Conservation (phyloP, 2,888 invertebrate species). For the Philopedon plagiatum region DNA sequence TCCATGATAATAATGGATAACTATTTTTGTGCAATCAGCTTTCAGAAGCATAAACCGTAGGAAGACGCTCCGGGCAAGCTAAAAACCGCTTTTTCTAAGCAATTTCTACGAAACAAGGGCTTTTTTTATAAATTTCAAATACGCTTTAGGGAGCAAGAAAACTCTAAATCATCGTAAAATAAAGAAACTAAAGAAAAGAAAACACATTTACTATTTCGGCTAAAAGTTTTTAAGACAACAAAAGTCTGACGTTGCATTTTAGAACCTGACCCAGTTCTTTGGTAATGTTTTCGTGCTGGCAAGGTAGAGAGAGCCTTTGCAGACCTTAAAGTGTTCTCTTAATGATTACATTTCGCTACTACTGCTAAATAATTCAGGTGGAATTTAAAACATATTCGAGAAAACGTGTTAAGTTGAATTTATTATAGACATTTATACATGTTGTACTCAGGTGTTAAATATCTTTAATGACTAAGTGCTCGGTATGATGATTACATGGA, state of each 20-base stretch:
- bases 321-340: constrained; percentile 2
- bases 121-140: background rate
- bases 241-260: constrained; percentile 17
- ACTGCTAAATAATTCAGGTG: background rate
- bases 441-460: too few relatives aligned
- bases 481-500: too few relatives aligned
- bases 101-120: too few relatives aligned
- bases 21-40: too few relatives aligned
- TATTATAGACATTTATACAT: too few relatives aligned
- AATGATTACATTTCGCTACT: constrained; percentile 10
- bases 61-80: too few relatives aligned
- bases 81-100: background rate
- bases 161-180: constrained; percentile 10
- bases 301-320: background rate
- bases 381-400: background rate
- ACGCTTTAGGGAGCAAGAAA: background rate
- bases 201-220: background rate
- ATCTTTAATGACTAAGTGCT: too few relatives aligned
- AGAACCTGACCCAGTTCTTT: constrained; percentile 6
- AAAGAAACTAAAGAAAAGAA: background rate
- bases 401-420: background rate
- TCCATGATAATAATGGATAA: too few relatives aligned
- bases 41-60: too few relatives aligned
- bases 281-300: background rate
- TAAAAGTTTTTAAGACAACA: constrained; percentile 5